These are phyloP conservation scores for Phengaris alcon DNA, from an alignment of 2,888 invertebrate genomes.

Conservation along the genomic window DNA sequence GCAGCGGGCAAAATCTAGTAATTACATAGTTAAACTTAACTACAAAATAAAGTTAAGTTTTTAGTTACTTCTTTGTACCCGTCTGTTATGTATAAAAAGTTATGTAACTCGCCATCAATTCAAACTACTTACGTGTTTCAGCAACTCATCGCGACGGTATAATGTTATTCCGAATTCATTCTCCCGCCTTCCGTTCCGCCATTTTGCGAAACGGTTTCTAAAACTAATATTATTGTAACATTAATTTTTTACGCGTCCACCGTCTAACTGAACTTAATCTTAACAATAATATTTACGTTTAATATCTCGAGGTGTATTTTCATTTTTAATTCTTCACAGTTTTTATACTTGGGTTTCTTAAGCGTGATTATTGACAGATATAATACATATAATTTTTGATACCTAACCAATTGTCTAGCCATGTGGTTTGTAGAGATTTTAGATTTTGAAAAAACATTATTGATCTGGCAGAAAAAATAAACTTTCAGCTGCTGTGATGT, in stretches of 20 bases:
- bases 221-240: constrained; percentile 23
- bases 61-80: neutral
- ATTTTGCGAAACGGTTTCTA: constrained; percentile 7
- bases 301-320: neutral
- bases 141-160: neutral
- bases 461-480: too few species aligned
- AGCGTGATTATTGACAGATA: neutral
- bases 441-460: too few species aligned
- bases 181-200: constrained; percentile 18
- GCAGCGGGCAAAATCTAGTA: too few species aligned
- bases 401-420: neutral
- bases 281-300: constrained; percentile 5
- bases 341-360: neutral
- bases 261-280: neutral
- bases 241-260: constrained; percentile 10
- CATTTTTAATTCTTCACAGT: neutral
- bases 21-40: too few species aligned
- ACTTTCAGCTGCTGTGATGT: too few species aligned
- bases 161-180: neutral
- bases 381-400: neutral
- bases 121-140: constrained; percentile 18
- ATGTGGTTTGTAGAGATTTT: too few species aligned
- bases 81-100: neutral
- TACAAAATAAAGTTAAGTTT: neutral
- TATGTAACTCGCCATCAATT: neutral